Base-by-base conservation (phyloP, 2,113 vertebrate genomes). In the Corythoichthys haematopterus region DNA sequence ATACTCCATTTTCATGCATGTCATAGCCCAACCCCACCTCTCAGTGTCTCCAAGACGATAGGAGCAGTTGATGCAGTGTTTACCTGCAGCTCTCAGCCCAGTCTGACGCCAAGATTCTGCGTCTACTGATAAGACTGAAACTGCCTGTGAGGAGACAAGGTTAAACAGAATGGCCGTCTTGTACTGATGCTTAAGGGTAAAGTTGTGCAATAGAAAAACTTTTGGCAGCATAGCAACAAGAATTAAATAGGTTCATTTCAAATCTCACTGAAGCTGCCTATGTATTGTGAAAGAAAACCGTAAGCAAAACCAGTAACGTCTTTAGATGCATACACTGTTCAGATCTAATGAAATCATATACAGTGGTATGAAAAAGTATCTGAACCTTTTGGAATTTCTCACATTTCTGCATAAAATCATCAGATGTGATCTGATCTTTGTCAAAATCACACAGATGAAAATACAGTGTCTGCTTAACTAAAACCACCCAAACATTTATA, bases 31-130 rank as follows among this genome's bases (percentile, higher is more conserved):
- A 2, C 2, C 50, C 37, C 66, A 69, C 77, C 69, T 37, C 52
- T 38, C 56, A 72, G 65, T 72, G 53, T 83, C 70, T 67, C 74
- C 70, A 68, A 71, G 58, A 80, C 58, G 1, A 71, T 75, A 46
- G 72, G 64, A 65, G 80, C 76, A 69, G 77, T 86, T 74, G 74
- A 76, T 69, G 64, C 57, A 69, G 76, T 83, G 72, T 82, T 86
- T 86, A 75, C 76, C 76, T 73, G 47, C 64, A 14, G 62, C 77
- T 40, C 80, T 74, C 74, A 48, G 74, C 74, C 61, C 64, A 20
- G 2, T 74, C 65, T 46, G 77, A 88, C 80, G 83, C 70, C 83
- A 83, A 62, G 11, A 79, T 78, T 76, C 79, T 80, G 76, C 43
- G 53, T 77, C 65, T 69, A 73, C 72, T 77, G 81, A 84, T 87